A percentile compares a stretch with the other conserved stretches of the same genome.
These are phyloP conservation scores for Columba livia DNA, from an alignment of 2,113 vertebrate species.

Conservation along the genomic window DNA sequence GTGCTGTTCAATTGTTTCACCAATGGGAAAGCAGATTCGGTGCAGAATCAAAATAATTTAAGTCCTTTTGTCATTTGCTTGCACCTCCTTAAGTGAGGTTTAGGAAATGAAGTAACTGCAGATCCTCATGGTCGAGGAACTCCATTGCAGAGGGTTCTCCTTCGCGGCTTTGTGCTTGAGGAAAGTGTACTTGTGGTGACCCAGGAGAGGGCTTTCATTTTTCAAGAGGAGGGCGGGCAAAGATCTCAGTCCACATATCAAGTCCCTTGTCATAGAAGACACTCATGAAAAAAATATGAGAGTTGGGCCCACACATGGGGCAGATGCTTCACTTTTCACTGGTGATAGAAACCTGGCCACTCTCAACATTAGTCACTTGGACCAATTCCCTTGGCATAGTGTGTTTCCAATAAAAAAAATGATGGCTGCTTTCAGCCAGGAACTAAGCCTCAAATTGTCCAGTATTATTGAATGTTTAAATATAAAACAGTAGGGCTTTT, in stretches of 20 bases:
- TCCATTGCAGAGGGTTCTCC: not conserved
- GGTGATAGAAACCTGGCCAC: conserved; percentile 11
- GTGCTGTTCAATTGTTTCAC: not conserved
- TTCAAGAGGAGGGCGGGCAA: not conserved
- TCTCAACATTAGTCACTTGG: not conserved
- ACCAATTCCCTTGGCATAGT: not conserved
- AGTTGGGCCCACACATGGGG: not conserved
- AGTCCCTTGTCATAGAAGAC: not conserved
- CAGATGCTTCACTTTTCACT: conserved; percentile 33
- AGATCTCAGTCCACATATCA: not conserved
- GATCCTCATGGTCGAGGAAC: not conserved
- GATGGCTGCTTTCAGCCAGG: not conserved
- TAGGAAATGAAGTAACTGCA: not conserved
- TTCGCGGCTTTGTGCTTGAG: not conserved
- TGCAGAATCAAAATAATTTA: not conserved
- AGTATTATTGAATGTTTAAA: not conserved
- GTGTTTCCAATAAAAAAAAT: conserved; percentile 36
- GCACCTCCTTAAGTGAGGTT: not conserved
- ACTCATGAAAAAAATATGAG: not conserved
- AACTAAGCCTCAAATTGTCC: not conserved
- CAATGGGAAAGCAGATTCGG: not conserved
- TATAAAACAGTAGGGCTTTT: not conserved
- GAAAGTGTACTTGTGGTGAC: not conserved
- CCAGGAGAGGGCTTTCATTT: conserved; percentile 1
- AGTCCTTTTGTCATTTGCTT: not conserved